phyloP scores from a whole-genome alignment of 2,888 invertebrate genomes.

The Thymelicus sylvestris region DNA sequence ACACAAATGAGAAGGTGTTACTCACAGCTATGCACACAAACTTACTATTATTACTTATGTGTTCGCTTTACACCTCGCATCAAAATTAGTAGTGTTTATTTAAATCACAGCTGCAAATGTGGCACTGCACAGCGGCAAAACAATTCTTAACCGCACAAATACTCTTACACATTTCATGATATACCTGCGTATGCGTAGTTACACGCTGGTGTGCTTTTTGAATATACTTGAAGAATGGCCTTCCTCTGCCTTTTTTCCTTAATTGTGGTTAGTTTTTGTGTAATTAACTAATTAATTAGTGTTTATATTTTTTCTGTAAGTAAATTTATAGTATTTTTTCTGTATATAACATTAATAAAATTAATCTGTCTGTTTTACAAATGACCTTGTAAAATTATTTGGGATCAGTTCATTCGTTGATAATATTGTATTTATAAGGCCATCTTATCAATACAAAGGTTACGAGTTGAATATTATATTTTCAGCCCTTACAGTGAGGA shows the following conservation, averaged over 20 bases:
- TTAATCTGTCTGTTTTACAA: background rate
- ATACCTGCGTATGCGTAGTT: no score
- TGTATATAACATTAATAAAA: background rate
- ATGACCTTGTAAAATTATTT: conserved; percentile 39
- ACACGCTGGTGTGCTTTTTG: background rate
- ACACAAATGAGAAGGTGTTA: no score
- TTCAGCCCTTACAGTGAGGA: background rate
- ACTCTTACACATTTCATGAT: no score
- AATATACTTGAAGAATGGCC: background rate
- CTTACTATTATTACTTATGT: no score
- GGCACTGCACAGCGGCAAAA: no score
- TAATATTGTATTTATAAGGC: background rate
- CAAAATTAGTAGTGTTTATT: no score
- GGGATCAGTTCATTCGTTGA: conserved; percentile 68
- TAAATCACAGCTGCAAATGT: no score
- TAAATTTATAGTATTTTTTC: no score
- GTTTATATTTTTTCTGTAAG: background rate
- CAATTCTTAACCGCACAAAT: no score
- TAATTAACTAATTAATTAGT: background rate
- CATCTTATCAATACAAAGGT: background rate
- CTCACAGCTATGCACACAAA: no score
- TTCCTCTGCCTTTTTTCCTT: no score
- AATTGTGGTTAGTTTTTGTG: background rate
- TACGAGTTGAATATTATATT: background rate
- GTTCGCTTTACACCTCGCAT: no score